phyloP scores from a whole-genome alignment of 2,888 invertebrate species.

The Didymodactylos carnosus region DNA sequence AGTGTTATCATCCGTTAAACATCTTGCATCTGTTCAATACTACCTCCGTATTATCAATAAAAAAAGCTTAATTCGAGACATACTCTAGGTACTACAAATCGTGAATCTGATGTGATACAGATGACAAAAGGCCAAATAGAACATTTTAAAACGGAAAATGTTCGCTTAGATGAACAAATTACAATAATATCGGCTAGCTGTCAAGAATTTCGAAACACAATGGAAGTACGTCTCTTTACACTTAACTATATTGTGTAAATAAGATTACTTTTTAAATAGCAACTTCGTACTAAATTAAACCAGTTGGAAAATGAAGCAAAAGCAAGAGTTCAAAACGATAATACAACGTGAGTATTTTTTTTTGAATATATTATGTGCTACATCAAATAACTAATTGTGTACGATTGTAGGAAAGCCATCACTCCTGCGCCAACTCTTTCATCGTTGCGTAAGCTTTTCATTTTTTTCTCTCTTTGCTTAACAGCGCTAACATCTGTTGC shows the following conservation, averaged over 20 bases:
- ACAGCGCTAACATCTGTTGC: neutral
- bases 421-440: too few species aligned
- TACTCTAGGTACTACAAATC: neutral
- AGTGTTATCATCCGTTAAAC: too few species aligned
- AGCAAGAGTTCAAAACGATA: neutral
- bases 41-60: too few species aligned
- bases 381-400: neutral
- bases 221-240: neutral
- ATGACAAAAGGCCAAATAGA: neutral
- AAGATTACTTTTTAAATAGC: neutral
- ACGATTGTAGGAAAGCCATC: neutral
- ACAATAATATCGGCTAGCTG: neutral
- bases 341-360: neutral
- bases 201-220: neutral
- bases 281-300: neutral
- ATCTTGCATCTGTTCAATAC: too few species aligned
- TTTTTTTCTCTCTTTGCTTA: too few species aligned
- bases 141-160: neutral
- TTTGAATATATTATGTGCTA: neutral
- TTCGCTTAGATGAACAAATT: neutral
- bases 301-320: neutral
- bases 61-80: too few species aligned
- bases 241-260: neutral
- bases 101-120: neutral
- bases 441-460: too few species aligned